These are phyloP conservation scores for Leptopilina myrica DNA, from an alignment of 2,888 invertebrate species.

Conservation along the genomic window DNA sequence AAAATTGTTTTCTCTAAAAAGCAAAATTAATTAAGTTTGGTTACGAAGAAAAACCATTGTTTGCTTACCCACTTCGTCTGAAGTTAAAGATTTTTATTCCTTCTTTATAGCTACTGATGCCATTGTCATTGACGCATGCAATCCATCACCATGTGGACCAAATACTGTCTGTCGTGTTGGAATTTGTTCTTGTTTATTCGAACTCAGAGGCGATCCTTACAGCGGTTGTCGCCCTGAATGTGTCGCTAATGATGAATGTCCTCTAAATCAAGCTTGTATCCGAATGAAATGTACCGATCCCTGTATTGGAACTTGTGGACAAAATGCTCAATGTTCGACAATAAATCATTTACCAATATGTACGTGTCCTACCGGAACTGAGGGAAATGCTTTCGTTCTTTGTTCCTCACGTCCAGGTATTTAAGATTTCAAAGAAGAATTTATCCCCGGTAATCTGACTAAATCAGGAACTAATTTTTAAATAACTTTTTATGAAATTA, in stretches of 20 bases:
- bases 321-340: conserved; percentile 76
- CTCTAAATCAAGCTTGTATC: conserved; percentile 84
- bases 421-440: neutral
- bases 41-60: too few species aligned
- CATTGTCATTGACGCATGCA: conserved; percentile 82
- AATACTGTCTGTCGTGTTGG: conserved; percentile 85
- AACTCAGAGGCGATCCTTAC: conserved; percentile 84
- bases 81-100: neutral
- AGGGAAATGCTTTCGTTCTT: conserved; percentile 85
- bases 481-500: neutral
- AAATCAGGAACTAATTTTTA: neutral
- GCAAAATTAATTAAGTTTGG: too few species aligned
- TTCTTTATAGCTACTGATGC: conserved; percentile 60
- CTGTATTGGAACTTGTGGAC: conserved; percentile 35
- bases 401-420: conserved; percentile 80
- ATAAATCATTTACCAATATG: conserved; percentile 77
- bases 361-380: conserved; percentile 83
- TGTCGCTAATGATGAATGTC: conserved; percentile 86
- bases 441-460: neutral
- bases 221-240: conserved; percentile 89
- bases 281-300: conserved; percentile 86
- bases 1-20: too few species aligned
- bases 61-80: neutral
- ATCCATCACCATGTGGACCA: conserved; percentile 81
- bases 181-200: conserved; percentile 86